phyloP scores from a whole-genome alignment of 2,797 vertebrate genomes.

The Leptatherina wallacei region DNA sequence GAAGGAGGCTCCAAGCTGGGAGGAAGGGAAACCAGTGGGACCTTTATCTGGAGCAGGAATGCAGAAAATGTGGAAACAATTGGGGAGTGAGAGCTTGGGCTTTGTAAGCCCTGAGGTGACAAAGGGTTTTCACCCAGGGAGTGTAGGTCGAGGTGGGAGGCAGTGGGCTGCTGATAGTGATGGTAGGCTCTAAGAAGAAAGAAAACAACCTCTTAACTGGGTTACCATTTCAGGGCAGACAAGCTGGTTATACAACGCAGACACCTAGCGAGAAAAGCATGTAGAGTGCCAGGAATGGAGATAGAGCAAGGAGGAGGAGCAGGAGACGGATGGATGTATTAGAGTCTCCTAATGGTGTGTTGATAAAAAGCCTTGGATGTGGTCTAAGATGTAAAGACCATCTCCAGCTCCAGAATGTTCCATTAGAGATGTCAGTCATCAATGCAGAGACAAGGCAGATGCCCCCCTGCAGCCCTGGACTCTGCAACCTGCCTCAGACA shows the following conservation, averaged over 20 bases:
- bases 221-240: conserved; percentile 83
- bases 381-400: conserved; percentile 69
- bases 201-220: conserved; percentile 79
- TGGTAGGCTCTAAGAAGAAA: conserved; percentile 59
- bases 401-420: conserved; percentile 65
- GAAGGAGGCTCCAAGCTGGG: conserved; percentile 52
- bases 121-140: conserved; percentile 80
- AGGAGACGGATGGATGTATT: conserved; percentile 75
- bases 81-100: conserved; percentile 74
- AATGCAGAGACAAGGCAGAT: conserved; percentile 48
- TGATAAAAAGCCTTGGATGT: conserved; percentile 76
- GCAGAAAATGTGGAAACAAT: conserved; percentile 89
- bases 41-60: conserved; percentile 87
- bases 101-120: conserved; percentile 84
- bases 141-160: conserved; percentile 70
- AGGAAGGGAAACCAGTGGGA: conserved; percentile 64
- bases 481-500: conserved; percentile 41
- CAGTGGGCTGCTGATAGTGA: conserved; percentile 59
- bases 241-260: conserved; percentile 81
- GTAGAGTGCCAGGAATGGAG: conserved; percentile 71
- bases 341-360: conserved; percentile 73
- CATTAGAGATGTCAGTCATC: conserved; percentile 72
- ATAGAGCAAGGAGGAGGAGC: conserved; percentile 60
- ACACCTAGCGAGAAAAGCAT: conserved; percentile 64
- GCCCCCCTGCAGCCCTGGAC: conserved; percentile 47